Evolutionary conservation across 2,113 vertebrate species (phyloP).

Genomic region (Clupea harengus): DNA sequence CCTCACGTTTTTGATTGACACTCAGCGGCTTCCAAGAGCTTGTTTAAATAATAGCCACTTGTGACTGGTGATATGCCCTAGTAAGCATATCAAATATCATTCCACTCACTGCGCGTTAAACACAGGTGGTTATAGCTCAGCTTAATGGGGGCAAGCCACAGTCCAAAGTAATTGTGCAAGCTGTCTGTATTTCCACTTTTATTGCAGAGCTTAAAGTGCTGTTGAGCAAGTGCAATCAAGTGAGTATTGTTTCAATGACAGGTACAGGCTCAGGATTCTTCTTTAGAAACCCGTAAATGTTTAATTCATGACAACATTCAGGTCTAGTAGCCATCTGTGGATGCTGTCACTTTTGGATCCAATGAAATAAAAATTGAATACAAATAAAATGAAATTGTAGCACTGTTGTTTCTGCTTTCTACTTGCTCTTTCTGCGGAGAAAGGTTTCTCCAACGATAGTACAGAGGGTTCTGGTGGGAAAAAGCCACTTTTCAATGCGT

Average conservation of each 20-base stretch:
- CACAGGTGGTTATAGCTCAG: neutral
- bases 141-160: neutral
- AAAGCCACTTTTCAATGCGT: neutral
- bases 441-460: neutral
- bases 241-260: neutral
- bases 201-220: neutral
- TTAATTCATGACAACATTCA: neutral
- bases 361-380: neutral
- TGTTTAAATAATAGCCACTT: slow-evolving; percentile 21
- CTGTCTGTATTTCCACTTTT: neutral
- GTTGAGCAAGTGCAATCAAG: neutral
- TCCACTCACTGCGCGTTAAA: slow-evolving; percentile 21
- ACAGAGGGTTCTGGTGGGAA: neutral
- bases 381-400: neutral
- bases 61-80: slow-evolving; percentile 17
- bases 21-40: slow-evolving; percentile 6
- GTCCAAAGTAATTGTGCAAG: neutral
- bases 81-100: slow-evolving; percentile 6
- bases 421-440: neutral
- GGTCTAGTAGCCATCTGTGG: neutral
- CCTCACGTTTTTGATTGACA: slow-evolving; percentile 34
- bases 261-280: neutral
- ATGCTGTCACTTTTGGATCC: neutral
- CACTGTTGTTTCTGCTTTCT: neutral
- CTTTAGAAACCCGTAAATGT: neutral